These are phyloP conservation scores for Sesamia nonagrioides DNA, from an alignment of 1,140 invertebrate genomes.

Conservation along the genomic window DNA sequence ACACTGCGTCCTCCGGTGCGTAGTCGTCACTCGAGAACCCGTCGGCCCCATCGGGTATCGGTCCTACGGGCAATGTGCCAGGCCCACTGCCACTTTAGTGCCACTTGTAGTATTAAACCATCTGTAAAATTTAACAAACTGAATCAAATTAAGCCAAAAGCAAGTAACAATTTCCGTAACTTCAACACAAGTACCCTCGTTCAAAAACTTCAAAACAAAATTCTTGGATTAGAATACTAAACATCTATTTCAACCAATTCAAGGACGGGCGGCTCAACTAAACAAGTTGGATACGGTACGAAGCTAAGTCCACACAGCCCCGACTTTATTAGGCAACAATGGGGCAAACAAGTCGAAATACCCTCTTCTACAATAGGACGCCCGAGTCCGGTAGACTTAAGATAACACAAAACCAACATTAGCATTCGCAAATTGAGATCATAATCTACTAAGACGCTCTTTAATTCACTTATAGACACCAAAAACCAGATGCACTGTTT, in stretches of 20 bases:
- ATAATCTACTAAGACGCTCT: conserved; percentile 44
- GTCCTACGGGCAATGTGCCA: no score
- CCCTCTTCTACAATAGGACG: conserved; percentile 16
- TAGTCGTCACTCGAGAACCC: no score
- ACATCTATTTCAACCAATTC: conserved; percentile 2
- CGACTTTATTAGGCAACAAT: conserved; percentile 34
- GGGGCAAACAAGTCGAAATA: conserved; percentile 28
- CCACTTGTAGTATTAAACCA: no score
- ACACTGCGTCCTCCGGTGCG: no score
- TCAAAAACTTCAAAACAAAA: not conserved
- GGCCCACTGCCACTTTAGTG: no score
- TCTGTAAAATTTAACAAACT: not conserved
- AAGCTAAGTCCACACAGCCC: conserved; percentile 18
- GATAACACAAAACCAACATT: conserved; percentile 44
- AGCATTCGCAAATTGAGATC: conserved; percentile 55
- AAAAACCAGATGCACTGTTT: conserved; percentile 18
- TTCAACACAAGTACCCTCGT: not conserved
- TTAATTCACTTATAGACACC: conserved; percentile 46
- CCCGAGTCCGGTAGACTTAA: conserved; percentile 16
- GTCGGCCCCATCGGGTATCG: no score
- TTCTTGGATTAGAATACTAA: not conserved
- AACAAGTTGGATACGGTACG: conserved; percentile 22
- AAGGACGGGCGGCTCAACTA: not conserved
- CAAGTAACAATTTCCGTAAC: not conserved
- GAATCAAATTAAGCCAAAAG: not conserved